Evolutionary conservation across 2,797 vertebrate species (phyloP).

Genomic region (Mus minutoides): DNA sequence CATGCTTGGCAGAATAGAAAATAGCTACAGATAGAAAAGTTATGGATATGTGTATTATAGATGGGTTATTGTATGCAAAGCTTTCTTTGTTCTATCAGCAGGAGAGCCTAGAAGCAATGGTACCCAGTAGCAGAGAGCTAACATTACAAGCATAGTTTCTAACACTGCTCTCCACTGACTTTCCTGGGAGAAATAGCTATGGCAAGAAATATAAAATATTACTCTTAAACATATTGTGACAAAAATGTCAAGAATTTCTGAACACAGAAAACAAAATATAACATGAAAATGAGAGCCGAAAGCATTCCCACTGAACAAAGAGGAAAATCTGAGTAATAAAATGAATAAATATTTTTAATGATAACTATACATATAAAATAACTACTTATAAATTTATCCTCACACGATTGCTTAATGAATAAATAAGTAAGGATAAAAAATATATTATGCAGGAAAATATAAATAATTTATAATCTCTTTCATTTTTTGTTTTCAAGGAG

Average conservation of each 20-base stretch:
- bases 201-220: neutral
- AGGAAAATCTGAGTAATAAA: neutral
- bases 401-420: neutral
- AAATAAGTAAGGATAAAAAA: neutral
- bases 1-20: neutral
- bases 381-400: neutral
- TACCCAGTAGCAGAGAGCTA: neutral
- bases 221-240: neutral
- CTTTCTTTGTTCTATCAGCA: neutral
- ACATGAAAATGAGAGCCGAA: neutral
- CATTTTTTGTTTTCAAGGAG: neutral
- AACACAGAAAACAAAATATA: neutral
- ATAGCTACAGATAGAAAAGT: neutral
- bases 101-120: neutral
- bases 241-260: neutral
- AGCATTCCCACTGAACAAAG: neutral
- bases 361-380: neutral
- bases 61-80: neutral
- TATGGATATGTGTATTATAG: neutral
- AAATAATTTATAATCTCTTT: neutral
- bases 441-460: neutral
- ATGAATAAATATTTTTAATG: neutral
- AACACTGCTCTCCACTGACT: neutral
- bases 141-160: neutral
- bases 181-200: neutral